These are phyloP conservation scores for Harpalus rubripes DNA, from an alignment of 2,888 invertebrate genomes.

Conservation along the genomic window DNA sequence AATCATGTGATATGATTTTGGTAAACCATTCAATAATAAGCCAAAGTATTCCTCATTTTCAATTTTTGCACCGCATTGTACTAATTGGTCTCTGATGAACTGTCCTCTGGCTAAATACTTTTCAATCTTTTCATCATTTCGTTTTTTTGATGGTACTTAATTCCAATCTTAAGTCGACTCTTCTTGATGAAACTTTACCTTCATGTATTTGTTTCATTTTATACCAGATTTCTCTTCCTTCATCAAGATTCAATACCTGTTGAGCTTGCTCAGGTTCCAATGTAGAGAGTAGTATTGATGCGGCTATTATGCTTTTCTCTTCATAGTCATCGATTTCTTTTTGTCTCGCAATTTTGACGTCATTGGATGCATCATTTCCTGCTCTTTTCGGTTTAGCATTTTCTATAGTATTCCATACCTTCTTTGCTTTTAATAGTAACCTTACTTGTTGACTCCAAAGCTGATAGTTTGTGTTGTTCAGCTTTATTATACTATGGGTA, in stretches of 20 bases:
- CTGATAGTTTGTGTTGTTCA: too few species aligned
- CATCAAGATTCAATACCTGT: slow-evolving; percentile 52
- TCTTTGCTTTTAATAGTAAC: too few species aligned
- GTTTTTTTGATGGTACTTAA: slow-evolving; percentile 43
- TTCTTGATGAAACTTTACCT: slow-evolving; percentile 28
- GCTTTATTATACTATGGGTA: too few species aligned
- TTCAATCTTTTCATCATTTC: slow-evolving; percentile 8
- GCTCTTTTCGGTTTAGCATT: too few species aligned
- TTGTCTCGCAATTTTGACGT: too few species aligned
- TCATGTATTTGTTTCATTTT: slow-evolving; percentile 46
- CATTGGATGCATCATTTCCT: too few species aligned
- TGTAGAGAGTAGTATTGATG: slow-evolving; percentile 28
- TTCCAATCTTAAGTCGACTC: slow-evolving; percentile 34
- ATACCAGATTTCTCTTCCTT: slow-evolving; percentile 36
- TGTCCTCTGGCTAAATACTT: slow-evolving; percentile 22
- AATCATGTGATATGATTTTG: slow-evolving; percentile 26
- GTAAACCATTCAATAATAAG: slow-evolving; percentile 29
- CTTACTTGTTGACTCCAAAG: too few species aligned
- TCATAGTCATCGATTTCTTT: slow-evolving; percentile 43
- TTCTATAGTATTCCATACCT: too few species aligned
- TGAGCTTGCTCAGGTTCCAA: too few species aligned
- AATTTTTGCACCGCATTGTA: slow-evolving; percentile 15
- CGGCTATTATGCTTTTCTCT: slow-evolving; percentile 40
- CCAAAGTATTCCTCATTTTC: slow-evolving; percentile 53
- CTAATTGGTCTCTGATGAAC: slow-evolving; percentile 49